These are phyloP conservation scores for Drosophila paulistorum DNA, from an alignment of 1,140 invertebrate species.

Conservation along the genomic window DNA sequence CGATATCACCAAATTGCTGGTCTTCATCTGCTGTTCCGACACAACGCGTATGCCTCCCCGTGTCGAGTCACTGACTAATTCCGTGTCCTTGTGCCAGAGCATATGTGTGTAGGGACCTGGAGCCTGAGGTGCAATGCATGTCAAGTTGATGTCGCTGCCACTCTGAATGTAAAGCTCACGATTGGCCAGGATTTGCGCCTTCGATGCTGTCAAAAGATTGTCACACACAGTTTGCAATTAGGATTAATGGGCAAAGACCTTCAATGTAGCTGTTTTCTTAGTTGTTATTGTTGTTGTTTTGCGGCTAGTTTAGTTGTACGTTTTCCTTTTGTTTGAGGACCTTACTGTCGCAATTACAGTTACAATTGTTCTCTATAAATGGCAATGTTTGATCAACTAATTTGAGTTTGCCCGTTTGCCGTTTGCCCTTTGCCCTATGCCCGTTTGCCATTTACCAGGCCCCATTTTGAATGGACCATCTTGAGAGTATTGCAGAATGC, in stretches of 20 bases:
- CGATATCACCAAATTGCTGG: slow-evolving; percentile 91
- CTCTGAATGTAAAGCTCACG: slow-evolving; percentile 93
- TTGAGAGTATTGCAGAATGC: slow-evolving; percentile 4
- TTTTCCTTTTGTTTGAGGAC: slow-evolving; percentile 2
- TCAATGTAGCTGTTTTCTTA: neutral
- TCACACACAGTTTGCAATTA: slow-evolving; percentile 44
- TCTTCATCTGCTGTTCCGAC: slow-evolving; percentile 93
- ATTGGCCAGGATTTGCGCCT: slow-evolving; percentile 93
- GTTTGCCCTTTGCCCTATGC: neutral
- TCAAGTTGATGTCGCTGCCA: slow-evolving; percentile 95
- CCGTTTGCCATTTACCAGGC: too few species aligned
- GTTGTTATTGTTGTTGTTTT: slow-evolving; percentile 2
- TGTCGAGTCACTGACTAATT: slow-evolving; percentile 94
- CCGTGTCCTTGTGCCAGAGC: slow-evolving; percentile 94
- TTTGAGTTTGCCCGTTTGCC: slow-evolving; percentile 28
- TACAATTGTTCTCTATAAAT: slow-evolving; percentile 1
- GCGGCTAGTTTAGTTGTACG: neutral
- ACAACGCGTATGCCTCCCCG: slow-evolving; percentile 93
- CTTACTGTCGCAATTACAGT: slow-evolving; percentile 1
- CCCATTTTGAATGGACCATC: neutral
- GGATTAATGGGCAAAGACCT: slow-evolving; percentile 23
- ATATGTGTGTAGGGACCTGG: slow-evolving; percentile 95
- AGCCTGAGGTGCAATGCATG: slow-evolving; percentile 92
- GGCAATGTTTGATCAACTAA: slow-evolving; percentile 47
- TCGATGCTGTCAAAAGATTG: slow-evolving; percentile 88